These are phyloP conservation scores for Neotoxoptera formosana DNA, from an alignment of 1,140 invertebrate genomes.

Conservation along the genomic window DNA sequence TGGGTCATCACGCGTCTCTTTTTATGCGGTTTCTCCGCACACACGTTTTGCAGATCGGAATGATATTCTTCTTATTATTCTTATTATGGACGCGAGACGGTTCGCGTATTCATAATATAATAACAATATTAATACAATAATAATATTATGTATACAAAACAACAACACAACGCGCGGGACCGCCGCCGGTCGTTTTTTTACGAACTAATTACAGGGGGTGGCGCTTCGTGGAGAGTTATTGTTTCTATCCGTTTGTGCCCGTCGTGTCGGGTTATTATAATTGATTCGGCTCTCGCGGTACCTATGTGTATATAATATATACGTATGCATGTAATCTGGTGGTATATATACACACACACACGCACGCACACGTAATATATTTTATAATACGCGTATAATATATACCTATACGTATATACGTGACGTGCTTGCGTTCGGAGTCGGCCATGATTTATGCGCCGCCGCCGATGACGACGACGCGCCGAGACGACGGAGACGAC, in stretches of 20 bases:
- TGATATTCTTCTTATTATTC: background rate
- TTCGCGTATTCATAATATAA: background rate
- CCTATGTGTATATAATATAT: background rate
- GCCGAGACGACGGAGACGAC: too few species aligned
- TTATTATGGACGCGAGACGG: background rate
- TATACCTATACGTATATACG: background rate
- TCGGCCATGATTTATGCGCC: slow-evolving; percentile 9
- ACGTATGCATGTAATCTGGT: background rate
- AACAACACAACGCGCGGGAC: background rate
- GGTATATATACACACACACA: too few species aligned
- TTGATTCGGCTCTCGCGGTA: slow-evolving; percentile 1
- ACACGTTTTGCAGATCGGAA: background rate
- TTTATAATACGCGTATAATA: background rate
- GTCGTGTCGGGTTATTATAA: slow-evolving; percentile 32
- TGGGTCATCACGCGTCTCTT: too few species aligned
- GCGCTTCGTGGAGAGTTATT: slow-evolving; percentile 36
- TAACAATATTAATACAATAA: background rate
- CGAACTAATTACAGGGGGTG: slow-evolving; percentile 50
- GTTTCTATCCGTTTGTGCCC: background rate
- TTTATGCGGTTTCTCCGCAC: background rate
- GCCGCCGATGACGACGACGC: too few species aligned
- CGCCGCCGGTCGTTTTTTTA: slow-evolving; percentile 27
- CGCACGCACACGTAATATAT: background rate
- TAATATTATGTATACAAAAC: background rate
- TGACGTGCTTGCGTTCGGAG: background rate